A percentile compares a stretch with the other conserved stretches of the same genome.
These are phyloP conservation scores for Bursaphelenchus okinawaensis DNA, from an alignment of 2,888 invertebrate species.

Conservation along the genomic window DNA sequence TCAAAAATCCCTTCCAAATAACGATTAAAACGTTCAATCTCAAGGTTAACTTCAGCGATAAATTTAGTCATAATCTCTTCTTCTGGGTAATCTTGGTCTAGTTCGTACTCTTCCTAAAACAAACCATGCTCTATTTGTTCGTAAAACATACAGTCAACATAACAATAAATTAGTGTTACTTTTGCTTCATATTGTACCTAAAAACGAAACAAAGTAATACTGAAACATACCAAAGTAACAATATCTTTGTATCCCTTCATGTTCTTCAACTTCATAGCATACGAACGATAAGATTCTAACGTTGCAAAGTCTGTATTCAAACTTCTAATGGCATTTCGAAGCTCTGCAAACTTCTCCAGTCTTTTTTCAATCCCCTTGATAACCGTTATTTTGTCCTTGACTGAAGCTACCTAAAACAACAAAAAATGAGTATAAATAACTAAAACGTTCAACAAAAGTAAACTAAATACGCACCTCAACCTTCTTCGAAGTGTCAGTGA, in stretches of 20 bases:
- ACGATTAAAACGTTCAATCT: slow-evolving; percentile 5
- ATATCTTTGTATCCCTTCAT: slow-evolving; percentile 2
- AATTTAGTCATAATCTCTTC: background rate
- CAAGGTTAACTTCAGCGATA: background rate
- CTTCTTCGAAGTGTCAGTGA: background rate
- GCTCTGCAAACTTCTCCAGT: slow-evolving; percentile 3
- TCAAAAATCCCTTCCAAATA: slow-evolving; percentile 4
- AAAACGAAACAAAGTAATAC: background rate
- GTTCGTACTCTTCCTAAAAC: background rate
- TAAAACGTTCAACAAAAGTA: background rate
- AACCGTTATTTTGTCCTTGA: background rate
- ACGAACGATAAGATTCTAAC: background rate
- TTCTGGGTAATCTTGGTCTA: background rate
- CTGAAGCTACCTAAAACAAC: background rate
- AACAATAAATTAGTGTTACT: background rate
- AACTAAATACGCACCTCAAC: background rate
- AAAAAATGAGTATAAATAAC: background rate
- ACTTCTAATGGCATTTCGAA: slow-evolving; percentile 3
- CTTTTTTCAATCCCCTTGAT: background rate
- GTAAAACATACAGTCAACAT: background rate
- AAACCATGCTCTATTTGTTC: background rate
- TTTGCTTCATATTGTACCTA: background rate
- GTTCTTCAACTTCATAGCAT: slow-evolving; percentile 5
- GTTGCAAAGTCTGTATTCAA: slow-evolving; percentile 8
- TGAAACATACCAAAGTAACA: background rate